Evolutionary conservation across 2,888 invertebrate genomes (phyloP), one percentile per base, ranked within the genome.

Genomic region (Tipula confusa): DNA sequence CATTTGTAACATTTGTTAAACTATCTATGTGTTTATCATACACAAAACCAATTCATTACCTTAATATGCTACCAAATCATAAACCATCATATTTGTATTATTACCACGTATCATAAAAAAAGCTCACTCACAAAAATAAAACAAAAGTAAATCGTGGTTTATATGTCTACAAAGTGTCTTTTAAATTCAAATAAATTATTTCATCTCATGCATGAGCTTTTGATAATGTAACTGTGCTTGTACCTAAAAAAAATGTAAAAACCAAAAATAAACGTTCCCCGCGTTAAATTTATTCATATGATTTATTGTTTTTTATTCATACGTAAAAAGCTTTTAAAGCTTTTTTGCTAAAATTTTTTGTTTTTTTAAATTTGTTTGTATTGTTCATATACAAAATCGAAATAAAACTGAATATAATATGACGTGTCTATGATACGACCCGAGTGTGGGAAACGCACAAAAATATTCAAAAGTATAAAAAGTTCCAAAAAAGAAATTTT

Each of bases 231-330:
- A 43, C 15, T 15, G n/a, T n/a, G 43, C 43, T 64, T 64, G 64
- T 64, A 64, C n/a, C n/a, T n/a, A n/a, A n/a, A n/a, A n/a, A n/a
- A n/a, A n/a, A n/a, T n/a, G n/a, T n/a, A n/a, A n/a, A n/a, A n/a
- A n/a, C n/a, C n/a, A n/a, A n/a, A n/a, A 64, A 64, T 15, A 64
- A 18, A 24, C 18, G 18, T 64, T 64, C 64, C 64, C 24, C n/a
- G n/a, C n/a, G n/a, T 64, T 24, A 64, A 64, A 64, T 64, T n/a
- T 64, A 64, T 64, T 64, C 64, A 64, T 24, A 64, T 64, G 64
- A 64, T 64, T 64, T 64, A 64, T 64, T 64, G 64, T 64, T 64
- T 64, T 64, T 64, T 64, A 24, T 64, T 64, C 64, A 64, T 64
- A 24, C 64, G 64, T 24, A 15, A 43, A 64, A 64, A 64, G 64